phyloP scores from a whole-genome alignment of 2,113 vertebrate species.

The Micronisus gabar region DNA sequence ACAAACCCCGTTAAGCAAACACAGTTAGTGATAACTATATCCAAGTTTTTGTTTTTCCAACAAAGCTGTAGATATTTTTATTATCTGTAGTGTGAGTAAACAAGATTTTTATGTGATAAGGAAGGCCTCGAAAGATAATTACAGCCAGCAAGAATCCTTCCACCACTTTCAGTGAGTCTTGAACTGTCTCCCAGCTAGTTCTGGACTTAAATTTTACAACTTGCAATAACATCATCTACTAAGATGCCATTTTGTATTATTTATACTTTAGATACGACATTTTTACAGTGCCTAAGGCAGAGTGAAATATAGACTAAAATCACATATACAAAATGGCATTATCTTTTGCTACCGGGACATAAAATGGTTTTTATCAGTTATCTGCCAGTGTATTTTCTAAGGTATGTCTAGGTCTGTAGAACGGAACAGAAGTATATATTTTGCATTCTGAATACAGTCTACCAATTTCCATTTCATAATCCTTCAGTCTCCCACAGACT shows the following conservation, averaged over 20 bases:
- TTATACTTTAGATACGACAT: background rate
- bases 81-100: background rate
- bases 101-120: background rate
- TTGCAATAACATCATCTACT: background rate
- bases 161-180: background rate
- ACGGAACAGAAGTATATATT: background rate
- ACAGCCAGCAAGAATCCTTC: background rate
- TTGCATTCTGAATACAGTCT: background rate
- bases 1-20: background rate
- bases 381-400: background rate
- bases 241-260: background rate
- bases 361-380: background rate
- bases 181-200: background rate
- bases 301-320: background rate
- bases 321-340: background rate
- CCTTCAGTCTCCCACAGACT: background rate
- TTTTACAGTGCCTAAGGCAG: background rate
- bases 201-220: background rate
- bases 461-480: background rate
- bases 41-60: background rate
- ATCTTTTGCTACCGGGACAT: background rate
- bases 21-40: background rate
- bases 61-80: background rate
- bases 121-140: background rate
- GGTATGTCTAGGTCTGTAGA: background rate